phyloP scores from a whole-genome alignment of 2,888 invertebrate genomes.

The Macaria notata region DNA sequence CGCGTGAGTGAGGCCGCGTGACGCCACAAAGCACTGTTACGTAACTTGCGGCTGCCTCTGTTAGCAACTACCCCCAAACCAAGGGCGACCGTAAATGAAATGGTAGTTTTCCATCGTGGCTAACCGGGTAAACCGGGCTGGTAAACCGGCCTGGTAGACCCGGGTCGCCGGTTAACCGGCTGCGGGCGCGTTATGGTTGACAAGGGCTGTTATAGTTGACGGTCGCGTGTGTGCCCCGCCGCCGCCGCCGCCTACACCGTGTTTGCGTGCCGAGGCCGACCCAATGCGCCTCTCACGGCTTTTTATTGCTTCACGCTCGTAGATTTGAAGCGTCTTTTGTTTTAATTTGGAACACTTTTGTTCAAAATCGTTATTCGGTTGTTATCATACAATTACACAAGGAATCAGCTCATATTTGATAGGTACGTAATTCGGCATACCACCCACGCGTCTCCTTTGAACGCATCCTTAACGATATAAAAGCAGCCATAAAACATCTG shows the following conservation, averaged over 20 bases:
- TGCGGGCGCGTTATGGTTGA: slow-evolving; percentile 78
- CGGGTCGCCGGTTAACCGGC: slow-evolving; percentile 54
- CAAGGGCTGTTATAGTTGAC: slow-evolving; percentile 74
- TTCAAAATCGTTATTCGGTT: too few relatives aligned
- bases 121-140: slow-evolving; percentile 61
- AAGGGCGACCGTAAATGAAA: slow-evolving; percentile 78
- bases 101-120: slow-evolving; percentile 77
- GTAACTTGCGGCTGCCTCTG: slow-evolving; percentile 69
- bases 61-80: slow-evolving; percentile 74
- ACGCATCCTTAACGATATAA: slow-evolving; percentile 29
- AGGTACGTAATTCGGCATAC: slow-evolving; percentile 13
- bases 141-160: slow-evolving; percentile 41
- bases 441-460: slow-evolving; percentile 21
- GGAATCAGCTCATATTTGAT: neutral
- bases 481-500: slow-evolving; percentile 34
- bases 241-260: slow-evolving; percentile 52
- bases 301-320: slow-evolving; percentile 19
- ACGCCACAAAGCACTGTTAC: slow-evolving; percentile 71
- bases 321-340: slow-evolving; percentile 5
- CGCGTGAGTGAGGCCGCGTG: slow-evolving; percentile 52
- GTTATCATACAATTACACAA: too few relatives aligned
- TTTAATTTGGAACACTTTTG: slow-evolving; percentile 3
- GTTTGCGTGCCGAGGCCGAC: slow-evolving; percentile 48
- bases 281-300: slow-evolving; percentile 12
- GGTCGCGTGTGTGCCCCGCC: slow-evolving; percentile 52